phyloP scores from a whole-genome alignment of 2,888 invertebrate genomes.

The Frankliniella fusca region DNA sequence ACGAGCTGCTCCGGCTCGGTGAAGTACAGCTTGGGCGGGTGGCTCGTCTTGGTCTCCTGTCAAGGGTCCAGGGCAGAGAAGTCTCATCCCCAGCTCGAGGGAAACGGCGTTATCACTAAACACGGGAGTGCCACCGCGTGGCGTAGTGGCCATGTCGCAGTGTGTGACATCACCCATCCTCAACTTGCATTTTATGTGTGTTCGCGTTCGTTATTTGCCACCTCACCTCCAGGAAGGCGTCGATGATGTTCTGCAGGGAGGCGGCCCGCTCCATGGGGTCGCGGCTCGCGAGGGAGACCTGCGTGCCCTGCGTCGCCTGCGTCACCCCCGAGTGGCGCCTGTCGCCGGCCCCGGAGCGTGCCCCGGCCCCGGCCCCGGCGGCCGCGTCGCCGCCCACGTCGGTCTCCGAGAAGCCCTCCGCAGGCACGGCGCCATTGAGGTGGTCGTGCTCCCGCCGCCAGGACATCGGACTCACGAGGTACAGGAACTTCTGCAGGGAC shows the following conservation, averaged over 20 bases:
- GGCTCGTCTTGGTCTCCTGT: slow-evolving; percentile 47
- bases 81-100: no score
- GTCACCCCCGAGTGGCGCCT: slow-evolving; percentile 28
- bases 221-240: slow-evolving; percentile 32
- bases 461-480: slow-evolving; percentile 59
- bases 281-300: slow-evolving; percentile 32
- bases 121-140: no score
- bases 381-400: slow-evolving; percentile 24
- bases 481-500: slow-evolving; percentile 65
- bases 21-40: slow-evolving; percentile 57
- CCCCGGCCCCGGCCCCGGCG: no score
- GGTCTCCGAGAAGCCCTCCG: slow-evolving; percentile 36
- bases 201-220: no score
- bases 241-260: slow-evolving; percentile 39
- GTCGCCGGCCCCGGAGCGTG: slow-evolving; percentile 40
- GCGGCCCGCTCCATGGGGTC: slow-evolving; percentile 38
- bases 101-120: no score
- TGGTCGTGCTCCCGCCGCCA: slow-evolving; percentile 56
- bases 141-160: no score
- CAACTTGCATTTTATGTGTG: not conserved
- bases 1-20: slow-evolving; percentile 54
- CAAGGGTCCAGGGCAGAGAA: not conserved
- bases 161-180: no score
- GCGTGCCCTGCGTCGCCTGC: slow-evolving; percentile 4
- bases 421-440: slow-evolving; percentile 34